A percentile compares a stretch with the other conserved stretches of the same genome.
Evolutionary conservation across 2,797 vertebrate species (phyloP).

Genomic region (Linurgus olivaceus): DNA sequence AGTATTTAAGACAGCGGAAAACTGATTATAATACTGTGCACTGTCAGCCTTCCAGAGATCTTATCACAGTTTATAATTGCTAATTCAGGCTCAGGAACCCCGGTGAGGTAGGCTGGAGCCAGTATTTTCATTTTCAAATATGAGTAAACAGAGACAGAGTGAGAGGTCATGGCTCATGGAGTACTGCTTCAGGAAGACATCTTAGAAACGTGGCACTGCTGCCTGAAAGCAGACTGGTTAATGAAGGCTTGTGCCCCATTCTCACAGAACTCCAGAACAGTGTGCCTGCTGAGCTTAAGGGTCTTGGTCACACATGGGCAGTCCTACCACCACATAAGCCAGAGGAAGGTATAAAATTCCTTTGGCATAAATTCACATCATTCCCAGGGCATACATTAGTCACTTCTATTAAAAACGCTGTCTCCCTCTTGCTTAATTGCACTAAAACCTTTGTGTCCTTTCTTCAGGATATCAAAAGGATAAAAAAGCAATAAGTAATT

Average conservation of each 20-base stretch:
- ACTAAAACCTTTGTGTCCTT: neutral
- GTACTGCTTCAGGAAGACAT: neutral
- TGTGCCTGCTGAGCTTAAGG: neutral
- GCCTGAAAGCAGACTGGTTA: neutral
- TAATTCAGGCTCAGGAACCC: neutral
- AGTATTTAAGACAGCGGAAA: neutral
- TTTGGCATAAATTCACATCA: neutral
- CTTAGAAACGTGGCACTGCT: neutral
- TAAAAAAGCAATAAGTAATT: neutral
- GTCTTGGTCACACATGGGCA: neutral
- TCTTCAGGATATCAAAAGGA: neutral
- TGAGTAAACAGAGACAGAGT: neutral
- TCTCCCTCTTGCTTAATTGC: neutral
- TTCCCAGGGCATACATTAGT: neutral
- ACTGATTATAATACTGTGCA: neutral
- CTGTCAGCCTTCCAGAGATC: neutral
- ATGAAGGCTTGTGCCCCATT: neutral
- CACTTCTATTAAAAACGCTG: neutral
- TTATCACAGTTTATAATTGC: neutral
- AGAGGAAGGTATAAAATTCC: neutral
- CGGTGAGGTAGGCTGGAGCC: neutral
- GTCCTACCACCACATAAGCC: neutral
- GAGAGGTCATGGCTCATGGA: neutral
- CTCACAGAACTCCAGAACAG: neutral
- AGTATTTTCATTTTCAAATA: neutral